Base-by-base conservation (phyloP, 2,888 invertebrate species). In the Drosophila ezoana region DNA sequence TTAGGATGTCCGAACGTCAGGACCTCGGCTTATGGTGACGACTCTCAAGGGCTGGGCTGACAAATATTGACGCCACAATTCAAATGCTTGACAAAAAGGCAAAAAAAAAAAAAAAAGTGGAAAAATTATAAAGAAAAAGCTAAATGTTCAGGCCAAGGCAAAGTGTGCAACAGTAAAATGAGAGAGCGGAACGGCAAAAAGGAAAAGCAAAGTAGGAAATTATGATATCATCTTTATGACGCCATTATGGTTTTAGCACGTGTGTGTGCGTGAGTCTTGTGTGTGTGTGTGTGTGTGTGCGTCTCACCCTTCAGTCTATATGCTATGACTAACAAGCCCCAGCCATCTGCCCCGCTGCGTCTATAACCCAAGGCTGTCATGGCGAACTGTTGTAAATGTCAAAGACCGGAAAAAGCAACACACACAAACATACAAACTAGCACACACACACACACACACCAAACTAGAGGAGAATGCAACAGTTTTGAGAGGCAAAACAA, bases 221-320 rank as follows among this genome's bases (percentile, higher is more conserved):
- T 81, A 81, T 81, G 81, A 81, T 81, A 81, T 81, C 81, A 81
- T 81, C 85, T 81, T 81, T 81, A 81, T 81, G 81, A 87, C 87
- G 87, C 81, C 81, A 81, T 81, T 87, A 87, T 78, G 79, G 82
- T 79, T 74, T 72, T 53, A 59, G 44, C 53, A 38, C 33, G 18
- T 40, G 32, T 38, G 14, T 49, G 47, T 57, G 52, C 38, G 33
- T 54, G 51, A 58, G 62, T 37, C 51, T 52, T 32, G 43, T 35
- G 45, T 56, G 49, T 37, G 45, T 32, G 49, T 33, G 47, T 58
- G 45, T 44, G 49, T 59, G 53, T 38, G 44, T 45, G 28, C 18
- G 47, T 63, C 53, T 65, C 63, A 62, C 66, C 65, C 80, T 60
- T 68, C 58, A 38, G 63, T 62, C 64, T 48, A 67, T 79, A 53